Conservation (phyloP, 2,888 invertebrate genomes). For the Oxyscelio sp. region DNA sequence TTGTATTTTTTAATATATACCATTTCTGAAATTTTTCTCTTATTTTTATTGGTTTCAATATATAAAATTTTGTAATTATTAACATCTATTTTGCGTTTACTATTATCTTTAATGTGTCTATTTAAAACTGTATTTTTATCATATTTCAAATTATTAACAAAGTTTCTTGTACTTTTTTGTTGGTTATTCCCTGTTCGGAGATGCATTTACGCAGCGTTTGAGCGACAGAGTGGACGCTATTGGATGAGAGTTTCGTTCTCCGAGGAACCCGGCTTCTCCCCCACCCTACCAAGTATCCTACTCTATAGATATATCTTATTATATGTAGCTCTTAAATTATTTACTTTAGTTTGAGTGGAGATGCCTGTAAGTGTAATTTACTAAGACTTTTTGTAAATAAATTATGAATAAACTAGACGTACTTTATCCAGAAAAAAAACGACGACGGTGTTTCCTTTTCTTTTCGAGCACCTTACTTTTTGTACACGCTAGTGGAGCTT, state of each 20-base stretch:
- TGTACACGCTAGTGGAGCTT: too few relatives aligned
- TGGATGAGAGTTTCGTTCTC: conserved; percentile 46
- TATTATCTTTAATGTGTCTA: too few relatives aligned
- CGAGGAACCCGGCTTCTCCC: conserved; percentile 84
- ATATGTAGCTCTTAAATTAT: conserved; percentile 88
- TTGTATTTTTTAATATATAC: too few relatives aligned
- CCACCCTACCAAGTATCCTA: conserved; percentile 86
- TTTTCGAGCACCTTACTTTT: too few relatives aligned
- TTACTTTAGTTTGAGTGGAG: conserved; percentile 88
- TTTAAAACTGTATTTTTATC: too few relatives aligned
- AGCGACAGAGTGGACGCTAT: not conserved
- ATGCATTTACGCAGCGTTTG: conserved; percentile 43
- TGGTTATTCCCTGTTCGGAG: conserved; percentile 8
- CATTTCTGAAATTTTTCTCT: too few relatives aligned
- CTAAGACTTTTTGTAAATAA: conserved; percentile 88
- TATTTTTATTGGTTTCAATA: too few relatives aligned
- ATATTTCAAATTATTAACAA: too few relatives aligned
- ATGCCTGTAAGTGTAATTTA: conserved; percentile 88
- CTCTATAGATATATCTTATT: conserved; percentile 88
- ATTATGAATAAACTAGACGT: conserved; percentile 88
- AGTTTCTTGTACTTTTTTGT: too few relatives aligned
- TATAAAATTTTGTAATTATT: too few relatives aligned
- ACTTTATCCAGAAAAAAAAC: conserved; percentile 88
- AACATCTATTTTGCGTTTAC: too few relatives aligned
- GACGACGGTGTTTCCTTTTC: conserved; percentile 14